Evolutionary conservation across 2,113 vertebrate species (phyloP).

Genomic region (Tapirus terrestris): DNA sequence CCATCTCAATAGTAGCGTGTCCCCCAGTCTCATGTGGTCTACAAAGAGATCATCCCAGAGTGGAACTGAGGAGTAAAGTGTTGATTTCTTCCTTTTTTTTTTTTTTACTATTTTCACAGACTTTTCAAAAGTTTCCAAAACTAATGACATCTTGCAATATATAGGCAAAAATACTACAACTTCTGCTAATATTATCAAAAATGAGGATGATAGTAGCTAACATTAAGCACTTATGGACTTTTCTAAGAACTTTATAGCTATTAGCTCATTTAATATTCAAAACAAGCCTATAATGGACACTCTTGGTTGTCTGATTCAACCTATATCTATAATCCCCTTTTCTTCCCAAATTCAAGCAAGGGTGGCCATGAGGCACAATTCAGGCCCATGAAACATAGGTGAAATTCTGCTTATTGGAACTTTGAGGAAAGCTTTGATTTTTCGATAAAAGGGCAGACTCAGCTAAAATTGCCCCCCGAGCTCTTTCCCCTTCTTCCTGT

Average conservation of each 20-base stretch:
- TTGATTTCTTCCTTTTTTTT: not conserved
- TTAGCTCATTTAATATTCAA: not conserved
- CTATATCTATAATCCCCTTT: not conserved
- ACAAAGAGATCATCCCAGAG: not conserved
- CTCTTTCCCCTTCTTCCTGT: not conserved
- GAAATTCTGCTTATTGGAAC: not conserved
- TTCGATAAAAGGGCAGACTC: not conserved
- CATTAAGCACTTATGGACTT: not conserved
- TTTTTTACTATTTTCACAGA: not conserved
- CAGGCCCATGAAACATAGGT: not conserved
- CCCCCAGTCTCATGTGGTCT: not conserved
- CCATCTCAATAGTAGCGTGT: not conserved
- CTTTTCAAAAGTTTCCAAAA: not conserved
- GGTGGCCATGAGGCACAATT: not conserved
- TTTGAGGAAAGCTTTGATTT: not conserved
- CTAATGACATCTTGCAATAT: not conserved
- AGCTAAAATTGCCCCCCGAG: too few species aligned
- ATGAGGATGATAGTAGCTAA: not conserved
- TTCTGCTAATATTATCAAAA: not conserved
- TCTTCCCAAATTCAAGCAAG: not conserved
- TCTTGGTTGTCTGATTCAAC: not conserved
- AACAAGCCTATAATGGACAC: not conserved
- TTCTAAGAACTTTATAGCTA: not conserved
- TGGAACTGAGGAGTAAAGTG: not conserved
- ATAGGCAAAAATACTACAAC: not conserved